A percentile compares a stretch with the other conserved stretches of the same genome.
These are phyloP conservation scores for Drosophila cyrtoloma DNA, from an alignment of 2,888 invertebrate genomes.

Conservation along the genomic window DNA sequence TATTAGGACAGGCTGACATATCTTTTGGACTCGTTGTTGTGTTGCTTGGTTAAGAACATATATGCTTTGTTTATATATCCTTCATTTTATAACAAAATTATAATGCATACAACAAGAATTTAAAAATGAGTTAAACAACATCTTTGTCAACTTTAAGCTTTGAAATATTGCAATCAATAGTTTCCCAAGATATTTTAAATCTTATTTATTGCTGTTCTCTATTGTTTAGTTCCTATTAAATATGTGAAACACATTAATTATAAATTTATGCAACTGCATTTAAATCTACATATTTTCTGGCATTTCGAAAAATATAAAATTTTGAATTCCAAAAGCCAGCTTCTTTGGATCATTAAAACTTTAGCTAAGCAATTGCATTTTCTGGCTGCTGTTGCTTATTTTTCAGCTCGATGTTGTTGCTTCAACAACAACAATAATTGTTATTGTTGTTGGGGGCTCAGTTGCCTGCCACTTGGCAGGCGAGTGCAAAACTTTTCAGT, in stretches of 20 bases:
- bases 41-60: neutral
- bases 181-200: neutral
- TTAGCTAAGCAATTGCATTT: constrained; percentile 65
- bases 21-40: too few relatives aligned
- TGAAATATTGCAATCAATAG: neutral
- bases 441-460: constrained; percentile 3
- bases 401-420: constrained; percentile 3
- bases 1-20: too few relatives aligned
- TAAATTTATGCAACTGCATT: neutral
- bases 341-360: constrained; percentile 68
- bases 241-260: neutral
- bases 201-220: neutral
- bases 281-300: constrained; percentile 4
- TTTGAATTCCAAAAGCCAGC: constrained; percentile 28
- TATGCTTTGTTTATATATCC: neutral
- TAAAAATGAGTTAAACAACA: neutral
- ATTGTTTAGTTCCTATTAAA: neutral
- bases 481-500: constrained; percentile 73
- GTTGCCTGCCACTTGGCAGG: constrained; percentile 61
- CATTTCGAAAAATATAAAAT: constrained; percentile 19
- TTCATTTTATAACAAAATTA: neutral
- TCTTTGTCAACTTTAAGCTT: neutral
- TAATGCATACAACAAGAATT: neutral
- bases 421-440: too few relatives aligned
- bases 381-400: constrained; percentile 18